Conservation (phyloP, 2,113 vertebrate species). For the Ageneiosus marmoratus region DNA sequence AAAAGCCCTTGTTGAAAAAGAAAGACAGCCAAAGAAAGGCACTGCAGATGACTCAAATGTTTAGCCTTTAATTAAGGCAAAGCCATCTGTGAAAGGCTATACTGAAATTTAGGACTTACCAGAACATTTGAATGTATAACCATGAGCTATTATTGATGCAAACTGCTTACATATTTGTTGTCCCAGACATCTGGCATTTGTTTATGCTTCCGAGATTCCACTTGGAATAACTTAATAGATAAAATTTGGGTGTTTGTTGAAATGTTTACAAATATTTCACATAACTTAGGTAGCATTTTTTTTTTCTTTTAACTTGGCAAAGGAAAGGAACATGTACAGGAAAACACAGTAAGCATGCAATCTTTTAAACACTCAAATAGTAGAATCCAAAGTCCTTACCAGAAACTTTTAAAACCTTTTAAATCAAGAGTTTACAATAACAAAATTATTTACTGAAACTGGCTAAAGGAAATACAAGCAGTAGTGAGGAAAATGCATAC, state of each 20-base stretch:
- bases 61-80: slow-evolving; percentile 47
- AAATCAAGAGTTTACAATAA: not conserved
- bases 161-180: slow-evolving; percentile 51
- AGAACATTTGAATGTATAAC: slow-evolving; percentile 42
- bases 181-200: slow-evolving; percentile 49
- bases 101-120: slow-evolving; percentile 40
- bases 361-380: not conserved
- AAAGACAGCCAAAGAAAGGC: slow-evolving; percentile 36
- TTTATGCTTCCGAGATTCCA: slow-evolving; percentile 41
- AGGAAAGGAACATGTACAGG: not conserved
- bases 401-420: not conserved
- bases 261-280: slow-evolving; percentile 49
- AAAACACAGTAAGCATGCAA: not conserved
- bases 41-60: slow-evolving; percentile 42
- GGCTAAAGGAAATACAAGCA: not conserved
- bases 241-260: slow-evolving; percentile 41
- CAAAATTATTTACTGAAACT: too few relatives aligned
- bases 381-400: not conserved
- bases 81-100: slow-evolving; percentile 43
- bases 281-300: slow-evolving; percentile 13
- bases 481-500: not conserved
- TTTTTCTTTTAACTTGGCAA: not conserved
- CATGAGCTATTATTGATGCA: slow-evolving; percentile 37
- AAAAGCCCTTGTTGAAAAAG: slow-evolving; percentile 42
- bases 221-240: slow-evolving; percentile 46